Percentiles rank a stretch among this genome's conserved stretches.
Evolutionary conservation across 2,113 vertebrate species (phyloP).

Genomic region (Sinocyclocheilus anshuiensis): DNA sequence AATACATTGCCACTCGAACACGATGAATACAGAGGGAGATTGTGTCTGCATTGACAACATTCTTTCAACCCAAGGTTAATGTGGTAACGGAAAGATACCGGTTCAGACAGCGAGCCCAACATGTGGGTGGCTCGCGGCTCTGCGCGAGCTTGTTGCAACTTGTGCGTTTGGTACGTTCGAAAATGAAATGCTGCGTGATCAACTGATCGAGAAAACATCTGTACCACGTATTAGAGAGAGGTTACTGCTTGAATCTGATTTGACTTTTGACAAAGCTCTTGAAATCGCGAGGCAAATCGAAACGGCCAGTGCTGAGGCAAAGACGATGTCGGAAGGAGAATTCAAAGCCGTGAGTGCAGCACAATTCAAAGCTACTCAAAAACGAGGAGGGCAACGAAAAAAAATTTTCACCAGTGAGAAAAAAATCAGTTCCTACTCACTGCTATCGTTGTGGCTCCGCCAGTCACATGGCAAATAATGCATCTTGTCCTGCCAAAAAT

Average conservation of each 20-base stretch:
- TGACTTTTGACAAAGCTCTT: neutral
- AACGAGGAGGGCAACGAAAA: neutral
- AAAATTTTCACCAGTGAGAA: neutral
- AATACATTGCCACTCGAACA: neutral
- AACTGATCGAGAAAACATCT: too few species aligned
- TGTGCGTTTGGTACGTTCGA: too few species aligned
- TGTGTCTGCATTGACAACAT: neutral
- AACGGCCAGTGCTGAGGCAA: neutral
- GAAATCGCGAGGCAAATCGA: neutral
- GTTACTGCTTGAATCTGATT: too few species aligned
- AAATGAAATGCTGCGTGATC: too few species aligned
- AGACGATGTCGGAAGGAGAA: neutral
- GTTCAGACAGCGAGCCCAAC: neutral
- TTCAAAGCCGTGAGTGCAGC: neutral
- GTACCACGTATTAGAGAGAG: too few species aligned
- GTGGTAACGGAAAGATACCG: neutral
- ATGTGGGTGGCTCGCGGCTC: neutral
- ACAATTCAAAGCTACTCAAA: neutral
- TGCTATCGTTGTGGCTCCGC: neutral
- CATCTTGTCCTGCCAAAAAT: neutral
- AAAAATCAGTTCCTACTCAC: neutral
- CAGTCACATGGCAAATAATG: conserved; percentile 2
- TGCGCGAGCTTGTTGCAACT: too few species aligned
- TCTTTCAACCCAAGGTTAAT: conserved; percentile 9
- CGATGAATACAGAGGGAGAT: neutral